Evolutionary conservation across 30 jellyfish, hydroid and myxozoan genomes (phyloP), one percentile per base, ranked within the genome.

Genomic region (Nemopilema nomurai): DNA sequence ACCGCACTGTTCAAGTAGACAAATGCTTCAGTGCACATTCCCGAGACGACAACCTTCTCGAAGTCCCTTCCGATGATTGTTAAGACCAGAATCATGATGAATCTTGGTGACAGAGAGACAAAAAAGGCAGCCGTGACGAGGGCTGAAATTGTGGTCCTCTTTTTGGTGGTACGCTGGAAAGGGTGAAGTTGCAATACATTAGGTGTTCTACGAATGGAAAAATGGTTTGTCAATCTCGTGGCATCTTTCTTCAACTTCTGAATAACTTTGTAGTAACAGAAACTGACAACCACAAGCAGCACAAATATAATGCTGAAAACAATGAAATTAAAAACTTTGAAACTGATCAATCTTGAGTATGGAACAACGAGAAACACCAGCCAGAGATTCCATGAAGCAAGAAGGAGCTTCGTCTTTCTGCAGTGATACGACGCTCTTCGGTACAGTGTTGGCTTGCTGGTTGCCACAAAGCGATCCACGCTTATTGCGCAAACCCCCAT

Each of bases 181-280:
- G 33, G 33, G 17, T 27, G n/a, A n/a, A n/a, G n/a, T 29, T 25
- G 30, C n/a, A n/a, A n/a, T n/a, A n/a, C n/a, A n/a, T n/a, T n/a
- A 18, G n/a, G 8, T 1, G 20, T 16, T 9, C 1, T 7, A 28
- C 65, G 18, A 9, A 29, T n/a, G 20, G 74, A 8, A 7, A n/a
- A 18, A 51, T 51, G 16, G 20, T 20, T 51, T 20, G 67, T 64
- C 24, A 64, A n/a, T 18, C 24, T 64, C 24, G 28, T 64, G 1
- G 81, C 17, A 70, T 30, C 21, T 31, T 16, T 27, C 33, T 29
- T 28, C 27, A 70, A 70, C 50, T 28, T 25, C 67, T 18, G 22
- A 70, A 70, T 20, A 7, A 70, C 33, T 28, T 29, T 70, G 30
- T 8, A 64, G n/a, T 70, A 70, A 28, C 81, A 70, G 26, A 23